Evolutionary conservation across 2,888 invertebrate genomes (phyloP), one percentile per base, ranked within the genome.

Genomic region (Sarcophaga variegata): DNA sequence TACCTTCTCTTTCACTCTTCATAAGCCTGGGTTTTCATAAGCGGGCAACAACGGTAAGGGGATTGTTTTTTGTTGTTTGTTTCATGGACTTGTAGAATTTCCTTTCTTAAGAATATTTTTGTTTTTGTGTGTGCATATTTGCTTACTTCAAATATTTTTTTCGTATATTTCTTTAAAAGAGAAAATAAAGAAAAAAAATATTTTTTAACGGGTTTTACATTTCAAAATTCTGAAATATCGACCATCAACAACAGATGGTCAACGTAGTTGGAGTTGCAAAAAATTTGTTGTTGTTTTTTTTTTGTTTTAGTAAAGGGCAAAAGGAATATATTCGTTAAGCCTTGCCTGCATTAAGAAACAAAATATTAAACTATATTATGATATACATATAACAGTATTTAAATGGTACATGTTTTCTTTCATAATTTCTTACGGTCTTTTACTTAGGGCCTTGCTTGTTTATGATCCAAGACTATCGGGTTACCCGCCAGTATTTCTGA

Each of bases 181-280:
- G 22, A 47, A 37, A 3, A 63, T 49, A 69, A 47, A 49, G 5
- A 74, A 67, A 69, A 3, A 17, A 54, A 54, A 14, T 54, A 12
- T 54, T 54, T 37, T 10, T 37, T 37, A 37, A 37, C 37, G 37
- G 37, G 54, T 12, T 54, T 14, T 17, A 47, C 67, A 67, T 67
- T 83, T 72, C 45, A 83, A 83, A 83, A 78, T 78, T 81, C 60
- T 54, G 74, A 71, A 71, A 78, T 81, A 78, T 54, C 17, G 17
- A 17, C 17, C 17, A 54, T 17, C 70, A 75, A 66, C 74, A 87
- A 67, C 86, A 87, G 86, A 84, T 87, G 81, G 78, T 79, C 75
- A 79, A 60, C 71, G 76, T 81, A 62, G 12, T 66, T 66, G 25
- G 75, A 70, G 37, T 79, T 84, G 79, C 81, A 81, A 60, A 81